These are phyloP conservation scores for Alauda arvensis DNA, from an alignment of 2,797 vertebrate species.

Conservation along the genomic window DNA sequence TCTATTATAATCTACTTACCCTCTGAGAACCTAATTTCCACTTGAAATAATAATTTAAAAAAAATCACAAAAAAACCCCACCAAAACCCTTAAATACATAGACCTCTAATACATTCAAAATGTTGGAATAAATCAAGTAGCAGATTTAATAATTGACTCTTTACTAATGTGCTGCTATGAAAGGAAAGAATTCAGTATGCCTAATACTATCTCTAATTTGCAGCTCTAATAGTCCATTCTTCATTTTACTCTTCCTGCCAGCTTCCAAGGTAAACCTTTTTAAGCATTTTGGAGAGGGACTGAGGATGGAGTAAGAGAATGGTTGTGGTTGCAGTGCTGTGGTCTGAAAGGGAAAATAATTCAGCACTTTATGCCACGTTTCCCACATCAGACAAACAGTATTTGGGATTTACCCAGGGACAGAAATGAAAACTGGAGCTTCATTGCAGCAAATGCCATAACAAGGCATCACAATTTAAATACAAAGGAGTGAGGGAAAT, in stretches of 20 bases:
- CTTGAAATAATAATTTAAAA: slow-evolving; percentile 31
- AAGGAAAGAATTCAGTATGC: slow-evolving; percentile 4
- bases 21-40: slow-evolving; percentile 34
- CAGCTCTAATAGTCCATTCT: not conserved
- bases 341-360: not conserved
- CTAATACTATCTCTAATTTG: not conserved
- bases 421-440: not conserved
- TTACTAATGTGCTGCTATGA: not conserved
- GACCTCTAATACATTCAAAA: slow-evolving; percentile 19
- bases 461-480: not conserved
- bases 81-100: not conserved
- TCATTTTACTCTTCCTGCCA: not conserved
- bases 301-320: not conserved
- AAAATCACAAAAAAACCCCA: not conserved
- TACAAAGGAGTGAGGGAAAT: not conserved
- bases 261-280: slow-evolving; percentile 7
- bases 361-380: not conserved
- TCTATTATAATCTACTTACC: slow-evolving; percentile 40
- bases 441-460: not conserved
- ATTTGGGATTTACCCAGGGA: not conserved
- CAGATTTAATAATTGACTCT: slow-evolving; percentile 44
- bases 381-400: not conserved
- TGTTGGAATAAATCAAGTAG: slow-evolving; percentile 38
- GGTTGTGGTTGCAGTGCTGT: not conserved
- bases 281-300: not conserved